Evolutionary conservation across 1,140 invertebrate genomes (phyloP).

Genomic region (Chironomus tepperi): DNA sequence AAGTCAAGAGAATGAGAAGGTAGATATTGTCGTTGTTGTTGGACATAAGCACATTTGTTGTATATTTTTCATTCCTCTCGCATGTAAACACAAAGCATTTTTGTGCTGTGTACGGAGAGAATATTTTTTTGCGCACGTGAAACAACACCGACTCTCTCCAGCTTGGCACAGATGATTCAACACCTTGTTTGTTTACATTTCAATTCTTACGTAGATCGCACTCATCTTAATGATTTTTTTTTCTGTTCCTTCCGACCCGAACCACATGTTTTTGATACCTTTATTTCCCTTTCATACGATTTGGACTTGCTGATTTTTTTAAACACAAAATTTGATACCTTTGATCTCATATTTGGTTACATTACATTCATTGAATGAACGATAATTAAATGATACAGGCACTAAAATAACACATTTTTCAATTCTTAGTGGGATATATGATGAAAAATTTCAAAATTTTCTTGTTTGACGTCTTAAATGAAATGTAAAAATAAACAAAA

Average conservation of each 20-base stretch:
- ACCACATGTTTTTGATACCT: neutral
- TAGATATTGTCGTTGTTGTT: neutral
- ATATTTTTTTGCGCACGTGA: neutral
- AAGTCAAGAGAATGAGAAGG: neutral
- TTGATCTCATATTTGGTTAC: conserved; percentile 2
- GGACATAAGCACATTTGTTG: neutral
- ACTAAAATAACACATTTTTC: no score
- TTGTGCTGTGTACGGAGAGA: no score
- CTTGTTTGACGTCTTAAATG: conserved; percentile 10
- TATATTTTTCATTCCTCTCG: neutral
- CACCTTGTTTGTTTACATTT: conserved; percentile 13
- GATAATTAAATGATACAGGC: no score
- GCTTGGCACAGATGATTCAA: conserved; percentile 2
- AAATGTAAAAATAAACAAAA: conserved; percentile 10
- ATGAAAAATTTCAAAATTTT: no score
- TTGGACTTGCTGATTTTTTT: neutral
- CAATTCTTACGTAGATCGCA: no score
- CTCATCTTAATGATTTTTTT: neutral
- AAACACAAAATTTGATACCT: neutral
- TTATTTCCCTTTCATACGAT: no score
- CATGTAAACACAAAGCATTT: neutral
- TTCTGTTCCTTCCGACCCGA: neutral
- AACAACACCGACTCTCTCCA: neutral
- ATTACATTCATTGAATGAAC: neutral
- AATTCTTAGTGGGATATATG: no score